phyloP scores from a whole-genome alignment of 2,888 invertebrate genomes.

The Torymus texanus region DNA sequence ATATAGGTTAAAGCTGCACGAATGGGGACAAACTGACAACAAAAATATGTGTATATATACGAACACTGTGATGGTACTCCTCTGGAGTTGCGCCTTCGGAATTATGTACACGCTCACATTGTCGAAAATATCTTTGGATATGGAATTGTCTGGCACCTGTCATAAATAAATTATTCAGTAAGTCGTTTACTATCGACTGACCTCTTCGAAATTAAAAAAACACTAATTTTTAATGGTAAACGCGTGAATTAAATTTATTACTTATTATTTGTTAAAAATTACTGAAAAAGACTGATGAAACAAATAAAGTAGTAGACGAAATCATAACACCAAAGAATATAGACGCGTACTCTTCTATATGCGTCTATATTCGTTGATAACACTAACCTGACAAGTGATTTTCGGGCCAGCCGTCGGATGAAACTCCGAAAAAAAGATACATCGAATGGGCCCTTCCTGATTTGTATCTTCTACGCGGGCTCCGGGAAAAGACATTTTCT shows the following conservation, averaged over 20 bases:
- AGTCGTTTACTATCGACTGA: no score
- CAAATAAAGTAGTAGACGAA: neutral
- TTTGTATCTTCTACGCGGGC: conserved; percentile 75
- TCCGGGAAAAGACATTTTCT: conserved; percentile 51
- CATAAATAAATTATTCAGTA: conserved; percentile 19
- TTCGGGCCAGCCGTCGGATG: conserved; percentile 88
- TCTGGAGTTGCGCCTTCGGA: conserved; percentile 93
- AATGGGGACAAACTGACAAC: no score
- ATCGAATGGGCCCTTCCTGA: conserved; percentile 85
- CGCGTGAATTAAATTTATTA: conserved; percentile 25
- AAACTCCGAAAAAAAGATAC: conserved; percentile 88
- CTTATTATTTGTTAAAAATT: neutral
- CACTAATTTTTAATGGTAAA: conserved; percentile 4
- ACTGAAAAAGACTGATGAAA: neutral
- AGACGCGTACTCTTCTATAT: no score
- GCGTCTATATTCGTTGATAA: no score
- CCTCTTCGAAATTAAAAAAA: no score
- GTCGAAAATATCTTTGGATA: conserved; percentile 95
- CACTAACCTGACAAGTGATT: conserved; percentile 88
- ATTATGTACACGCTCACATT: conserved; percentile 95
- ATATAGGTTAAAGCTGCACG: no score
- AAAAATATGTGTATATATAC: no score
- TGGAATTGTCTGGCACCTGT: conserved; percentile 91
- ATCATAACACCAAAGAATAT: no score
- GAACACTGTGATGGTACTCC: conserved; percentile 89